Conservation (phyloP, 2,888 invertebrate genomes). For the Loripinus fragilis region DNA sequence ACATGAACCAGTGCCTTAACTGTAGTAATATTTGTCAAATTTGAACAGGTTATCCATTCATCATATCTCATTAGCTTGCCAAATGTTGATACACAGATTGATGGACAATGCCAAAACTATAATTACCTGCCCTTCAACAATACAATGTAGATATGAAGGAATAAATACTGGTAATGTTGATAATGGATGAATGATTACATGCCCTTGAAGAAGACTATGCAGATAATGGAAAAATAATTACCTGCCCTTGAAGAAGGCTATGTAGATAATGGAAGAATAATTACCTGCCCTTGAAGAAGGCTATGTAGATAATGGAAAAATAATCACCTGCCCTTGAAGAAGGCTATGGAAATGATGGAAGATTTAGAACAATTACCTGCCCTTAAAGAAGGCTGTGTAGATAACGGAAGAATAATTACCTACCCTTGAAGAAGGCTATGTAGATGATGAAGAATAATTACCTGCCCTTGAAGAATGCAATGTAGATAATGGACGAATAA, state of each 20-base stretch:
- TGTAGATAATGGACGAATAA: slow-evolving; percentile 93
- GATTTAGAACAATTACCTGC: slow-evolving; percentile 85
- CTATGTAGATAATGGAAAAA: slow-evolving; percentile 86
- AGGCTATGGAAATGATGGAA: background rate
- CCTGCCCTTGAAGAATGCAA: slow-evolving; percentile 97
- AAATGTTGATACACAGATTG: too few relatives aligned
- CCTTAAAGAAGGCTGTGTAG: slow-evolving; percentile 99
- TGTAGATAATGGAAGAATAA: slow-evolving; percentile 94
- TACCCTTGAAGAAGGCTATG: background rate
- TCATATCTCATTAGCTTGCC: too few relatives aligned
- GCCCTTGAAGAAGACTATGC: too few relatives aligned
- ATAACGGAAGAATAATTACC: slow-evolving; percentile 91
- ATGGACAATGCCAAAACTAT: too few relatives aligned
- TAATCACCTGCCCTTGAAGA: slow-evolving; percentile 32
- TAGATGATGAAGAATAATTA: slow-evolving; percentile 48
- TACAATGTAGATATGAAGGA: slow-evolving; percentile 97
- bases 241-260: slow-evolving; percentile 97
- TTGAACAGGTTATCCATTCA: too few relatives aligned
- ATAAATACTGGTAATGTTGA: too few relatives aligned
- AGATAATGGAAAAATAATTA: slow-evolving; percentile 82
- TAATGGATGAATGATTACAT: slow-evolving; percentile 85
- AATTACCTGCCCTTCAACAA: slow-evolving; percentile 94
- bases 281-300: background rate
- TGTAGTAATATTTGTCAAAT: too few relatives aligned
- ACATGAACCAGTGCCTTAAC: too few relatives aligned